phyloP scores from a whole-genome alignment of 2,113 vertebrate genomes.

The Lepisosteus osseus region DNA sequence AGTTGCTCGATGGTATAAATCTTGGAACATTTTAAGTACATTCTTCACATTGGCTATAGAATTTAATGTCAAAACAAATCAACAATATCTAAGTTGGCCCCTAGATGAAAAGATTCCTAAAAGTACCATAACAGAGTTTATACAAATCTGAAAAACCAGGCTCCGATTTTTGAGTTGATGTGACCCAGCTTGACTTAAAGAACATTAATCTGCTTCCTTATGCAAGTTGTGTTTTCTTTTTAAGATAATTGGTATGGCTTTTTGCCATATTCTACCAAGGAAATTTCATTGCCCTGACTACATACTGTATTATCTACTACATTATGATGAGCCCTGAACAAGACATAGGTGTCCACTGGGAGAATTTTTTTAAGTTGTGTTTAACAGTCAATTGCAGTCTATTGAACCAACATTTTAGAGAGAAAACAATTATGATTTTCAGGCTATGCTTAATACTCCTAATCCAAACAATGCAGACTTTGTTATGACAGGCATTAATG shows the following conservation, averaged over 20 bases:
- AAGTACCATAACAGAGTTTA: background rate
- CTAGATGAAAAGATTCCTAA: background rate
- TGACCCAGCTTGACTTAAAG: too few species aligned
- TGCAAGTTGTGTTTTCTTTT: too few species aligned
- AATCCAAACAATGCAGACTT: background rate
- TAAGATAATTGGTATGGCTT: too few species aligned
- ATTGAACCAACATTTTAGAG: background rate
- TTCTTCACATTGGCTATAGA: background rate
- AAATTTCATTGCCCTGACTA: background rate
- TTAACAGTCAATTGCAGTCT: background rate
- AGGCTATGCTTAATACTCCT: background rate
- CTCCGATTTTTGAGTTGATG: too few species aligned
- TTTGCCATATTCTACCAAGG: too few species aligned
- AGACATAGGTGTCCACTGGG: too few species aligned
- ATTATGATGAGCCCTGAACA: background rate
- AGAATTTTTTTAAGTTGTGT: background rate
- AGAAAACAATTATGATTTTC: background rate
- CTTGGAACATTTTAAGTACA: too few species aligned
- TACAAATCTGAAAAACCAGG: too few species aligned
- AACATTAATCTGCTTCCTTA: too few species aligned
- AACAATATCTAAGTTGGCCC: background rate
- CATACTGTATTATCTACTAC: background rate
- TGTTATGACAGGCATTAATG: background rate
- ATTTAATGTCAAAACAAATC: constrained; percentile 10
- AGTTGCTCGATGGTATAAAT: background rate